Evolutionary conservation across 2,113 vertebrate species (phyloP), one percentile per base, ranked within the genome.

Genomic region (Mastomys coucha): DNA sequence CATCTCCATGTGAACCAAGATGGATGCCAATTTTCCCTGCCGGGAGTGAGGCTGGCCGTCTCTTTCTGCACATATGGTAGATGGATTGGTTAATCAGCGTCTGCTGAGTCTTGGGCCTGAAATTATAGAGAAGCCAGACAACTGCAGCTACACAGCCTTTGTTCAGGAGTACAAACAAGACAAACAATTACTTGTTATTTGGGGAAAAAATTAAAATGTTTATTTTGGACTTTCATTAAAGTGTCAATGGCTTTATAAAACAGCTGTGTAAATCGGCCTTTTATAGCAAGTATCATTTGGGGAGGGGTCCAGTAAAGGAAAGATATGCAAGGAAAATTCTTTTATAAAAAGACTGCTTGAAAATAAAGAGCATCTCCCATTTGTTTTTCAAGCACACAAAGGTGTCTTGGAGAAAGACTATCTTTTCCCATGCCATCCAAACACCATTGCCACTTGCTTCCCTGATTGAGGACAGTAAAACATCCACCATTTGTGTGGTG

Each of bases 1-100:
- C 96, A 93, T 97, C 98, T 98, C 97, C 96, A 92, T 67, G 42
- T 81, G 87, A 97, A 97, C 98, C 96, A 89, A 97, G 96, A 98
- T 98, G 98, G 98, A 98, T 98, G 98, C 98, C 98, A 98, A 97
- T 98, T 98, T 98, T 98, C 97, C 99, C 98, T 98, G 98, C 91
- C 88, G 97, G 97, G 98, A 98, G 89, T 97, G 98, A 98, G 98
- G 98, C 98, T 98, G 99, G 99, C 99, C 99, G 96, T 97, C 98
- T 98, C 98, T 98, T 96, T 97, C 96, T 98, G 99, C 99, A 99
- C 99, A 99, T 99, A 99, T 99, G 99, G 99, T 99, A 99, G 99
- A 99, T 99, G 98, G 98, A 98, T 99, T 98, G 98, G 98, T 98
- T 99, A 99, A 99, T 99, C 99, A 99, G 98, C 95, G 95, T 99